Percentiles rank a stretch among this genome's conserved stretches.
Evolutionary conservation across 2,113 vertebrate genomes (phyloP).

Genomic region (Chamaea fasciata): DNA sequence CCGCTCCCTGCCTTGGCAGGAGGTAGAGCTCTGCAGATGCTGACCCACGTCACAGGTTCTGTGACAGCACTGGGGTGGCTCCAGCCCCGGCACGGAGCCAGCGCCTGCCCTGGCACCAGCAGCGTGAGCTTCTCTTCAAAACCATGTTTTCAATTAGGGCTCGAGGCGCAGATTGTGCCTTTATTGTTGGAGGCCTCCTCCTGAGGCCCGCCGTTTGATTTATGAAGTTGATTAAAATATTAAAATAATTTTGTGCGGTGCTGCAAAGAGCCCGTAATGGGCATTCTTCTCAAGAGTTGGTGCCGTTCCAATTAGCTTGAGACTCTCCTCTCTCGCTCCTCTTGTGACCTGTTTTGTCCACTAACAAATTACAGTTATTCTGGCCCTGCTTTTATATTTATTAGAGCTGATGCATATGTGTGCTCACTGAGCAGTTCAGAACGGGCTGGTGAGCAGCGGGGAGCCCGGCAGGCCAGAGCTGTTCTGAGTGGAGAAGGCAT

Average conservation of each 20-base stretch:
- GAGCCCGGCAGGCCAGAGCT: not conserved
- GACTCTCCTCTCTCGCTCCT: not conserved
- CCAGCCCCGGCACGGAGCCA: not conserved
- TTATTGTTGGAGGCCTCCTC: not conserved
- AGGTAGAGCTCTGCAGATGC: not conserved
- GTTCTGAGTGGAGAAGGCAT: not conserved
- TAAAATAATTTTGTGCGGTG: not conserved
- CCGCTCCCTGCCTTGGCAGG: not conserved
- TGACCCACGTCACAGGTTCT: not conserved
- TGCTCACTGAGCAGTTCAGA: not conserved
- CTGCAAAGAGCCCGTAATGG: not conserved
- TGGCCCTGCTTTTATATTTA: not conserved
- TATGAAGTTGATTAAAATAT: slow-evolving; percentile 45
- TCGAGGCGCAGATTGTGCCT: not conserved
- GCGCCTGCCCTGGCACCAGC: not conserved
- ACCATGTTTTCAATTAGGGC: slow-evolving; percentile 29
- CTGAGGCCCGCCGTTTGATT: not conserved
- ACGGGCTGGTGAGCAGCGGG: not conserved
- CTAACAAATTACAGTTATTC: not conserved
- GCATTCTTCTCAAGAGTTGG: not conserved
- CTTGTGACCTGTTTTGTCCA: not conserved
- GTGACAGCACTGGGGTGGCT: accelerated
- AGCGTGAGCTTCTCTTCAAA: not conserved
- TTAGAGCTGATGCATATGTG: not conserved
- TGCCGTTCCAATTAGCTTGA: not conserved